A percentile compares a stretch with the other conserved stretches of the same genome.
phyloP scores from a whole-genome alignment of 2,797 vertebrate species.

The Aldrovandia affinis region DNA sequence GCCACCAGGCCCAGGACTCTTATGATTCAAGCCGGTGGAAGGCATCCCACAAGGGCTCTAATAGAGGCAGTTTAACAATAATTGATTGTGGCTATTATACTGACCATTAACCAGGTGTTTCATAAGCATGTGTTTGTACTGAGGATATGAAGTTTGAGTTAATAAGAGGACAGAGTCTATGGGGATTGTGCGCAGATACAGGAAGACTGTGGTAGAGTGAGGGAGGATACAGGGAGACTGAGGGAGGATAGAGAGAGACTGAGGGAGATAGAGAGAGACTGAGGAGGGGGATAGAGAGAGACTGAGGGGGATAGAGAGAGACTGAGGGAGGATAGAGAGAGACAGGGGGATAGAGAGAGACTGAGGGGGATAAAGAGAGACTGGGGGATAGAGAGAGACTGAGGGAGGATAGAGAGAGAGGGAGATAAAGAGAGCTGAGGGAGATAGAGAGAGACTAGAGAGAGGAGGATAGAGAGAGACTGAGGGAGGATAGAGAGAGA shows the following conservation, averaged over 20 bases:
- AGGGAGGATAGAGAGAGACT: not conserved
- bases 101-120: no score
- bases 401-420: no score
- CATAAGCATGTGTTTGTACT: no score
- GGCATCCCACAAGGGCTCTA: no score
- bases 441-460: not conserved
- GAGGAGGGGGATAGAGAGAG: not conserved
- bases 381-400: no score
- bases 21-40: no score
- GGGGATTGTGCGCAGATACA: not conserved
- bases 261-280: not conserved
- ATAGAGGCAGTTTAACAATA: no score
- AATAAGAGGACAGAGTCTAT: not conserved
- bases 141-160: no score
- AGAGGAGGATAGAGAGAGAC: not conserved
- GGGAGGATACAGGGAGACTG: not conserved
- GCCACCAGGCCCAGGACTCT: no score
- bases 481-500: not conserved
- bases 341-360: not conserved
- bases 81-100: no score
- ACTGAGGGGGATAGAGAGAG: not conserved
- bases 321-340: not conserved
- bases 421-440: not conserved
- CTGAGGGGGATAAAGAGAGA: no score
- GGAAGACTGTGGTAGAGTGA: not conserved